Percentiles rank a stretch among this genome's conserved stretches.
Conservation (phyloP, 2,888 invertebrate species). For the Blastobasis lacticolella region DNA sequence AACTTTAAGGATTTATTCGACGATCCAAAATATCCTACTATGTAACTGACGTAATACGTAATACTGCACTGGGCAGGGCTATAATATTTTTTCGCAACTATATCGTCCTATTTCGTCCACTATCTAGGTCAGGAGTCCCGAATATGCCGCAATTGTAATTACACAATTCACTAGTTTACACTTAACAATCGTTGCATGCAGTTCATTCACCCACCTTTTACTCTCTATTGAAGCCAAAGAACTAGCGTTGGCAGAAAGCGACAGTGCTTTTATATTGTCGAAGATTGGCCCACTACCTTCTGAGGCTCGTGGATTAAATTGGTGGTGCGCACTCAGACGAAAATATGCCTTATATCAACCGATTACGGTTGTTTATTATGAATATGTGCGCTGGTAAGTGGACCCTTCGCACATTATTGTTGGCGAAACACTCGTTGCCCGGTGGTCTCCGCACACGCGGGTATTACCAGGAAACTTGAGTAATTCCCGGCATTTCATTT, state of each 20-base stretch:
- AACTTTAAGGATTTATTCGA: too few relatives aligned
- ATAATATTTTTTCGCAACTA: neutral
- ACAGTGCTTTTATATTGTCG: slow-evolving; percentile 67
- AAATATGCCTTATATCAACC: slow-evolving; percentile 35
- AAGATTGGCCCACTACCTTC: slow-evolving; percentile 61
- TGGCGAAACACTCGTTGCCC: slow-evolving; percentile 25
- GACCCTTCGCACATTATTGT: slow-evolving; percentile 22
- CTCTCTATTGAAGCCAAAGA: slow-evolving; percentile 57
- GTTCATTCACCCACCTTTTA: slow-evolving; percentile 67
- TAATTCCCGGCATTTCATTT: slow-evolving; percentile 27
- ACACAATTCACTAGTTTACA: slow-evolving; percentile 38
- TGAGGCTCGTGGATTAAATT: slow-evolving; percentile 38
- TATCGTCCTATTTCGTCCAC: slow-evolving; percentile 5
- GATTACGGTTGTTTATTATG: slow-evolving; percentile 20
- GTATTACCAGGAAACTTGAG: slow-evolving; percentile 52
- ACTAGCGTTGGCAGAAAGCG: slow-evolving; percentile 63
- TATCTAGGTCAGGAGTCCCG: slow-evolving; percentile 19
- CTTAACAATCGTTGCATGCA: slow-evolving; percentile 21
- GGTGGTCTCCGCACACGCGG: slow-evolving; percentile 29
- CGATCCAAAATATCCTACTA: too few relatives aligned
- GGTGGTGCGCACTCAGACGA: slow-evolving; percentile 23
- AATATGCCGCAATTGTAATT: slow-evolving; percentile 14
- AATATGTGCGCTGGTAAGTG: slow-evolving; percentile 8
- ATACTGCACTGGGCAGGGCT: too few relatives aligned
- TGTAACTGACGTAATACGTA: too few relatives aligned